Evolutionary conservation across 2,888 invertebrate genomes (phyloP).

Genomic region (Phasia obesa): DNA sequence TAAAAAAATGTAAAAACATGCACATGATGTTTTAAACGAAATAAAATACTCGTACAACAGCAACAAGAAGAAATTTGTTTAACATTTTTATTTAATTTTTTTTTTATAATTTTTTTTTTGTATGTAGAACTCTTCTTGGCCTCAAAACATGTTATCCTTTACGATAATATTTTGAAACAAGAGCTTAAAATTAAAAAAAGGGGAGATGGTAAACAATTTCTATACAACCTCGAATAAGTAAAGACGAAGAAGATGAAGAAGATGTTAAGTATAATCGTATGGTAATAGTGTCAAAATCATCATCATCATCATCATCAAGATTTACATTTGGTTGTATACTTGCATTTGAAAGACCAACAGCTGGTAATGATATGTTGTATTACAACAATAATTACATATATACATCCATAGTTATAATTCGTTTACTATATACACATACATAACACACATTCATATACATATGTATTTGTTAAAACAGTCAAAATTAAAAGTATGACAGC

Average conservation of each 20-base stretch:
- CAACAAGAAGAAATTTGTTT: too few relatives aligned
- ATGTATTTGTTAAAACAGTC: too few relatives aligned
- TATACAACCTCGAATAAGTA: neutral
- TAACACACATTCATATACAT: neutral
- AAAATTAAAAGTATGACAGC: too few relatives aligned
- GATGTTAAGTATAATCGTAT: constrained; percentile 3
- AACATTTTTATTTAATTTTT: too few relatives aligned
- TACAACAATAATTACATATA: constrained; percentile 7
- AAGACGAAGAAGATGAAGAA: too few relatives aligned
- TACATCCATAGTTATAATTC: neutral
- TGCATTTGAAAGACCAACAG: constrained; percentile 42
- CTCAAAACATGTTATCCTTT: neutral
- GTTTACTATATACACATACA: neutral
- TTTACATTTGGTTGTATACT: neutral
- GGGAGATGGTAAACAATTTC: neutral
- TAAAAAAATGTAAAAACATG: too few relatives aligned
- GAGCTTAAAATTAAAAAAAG: neutral
- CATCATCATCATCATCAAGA: constrained; percentile 44
- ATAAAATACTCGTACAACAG: too few relatives aligned
- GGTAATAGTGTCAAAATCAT: constrained; percentile 47
- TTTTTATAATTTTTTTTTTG: too few relatives aligned
- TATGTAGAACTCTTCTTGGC: too few relatives aligned
- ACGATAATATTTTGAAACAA: neutral
- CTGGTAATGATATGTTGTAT: constrained; percentile 51
- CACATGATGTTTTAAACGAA: too few relatives aligned